A percentile compares a stretch with the other conserved stretches of the same genome.
Evolutionary conservation across 2,113 vertebrate species (phyloP).

Genomic region (Leptobrachium ailaonicum): DNA sequence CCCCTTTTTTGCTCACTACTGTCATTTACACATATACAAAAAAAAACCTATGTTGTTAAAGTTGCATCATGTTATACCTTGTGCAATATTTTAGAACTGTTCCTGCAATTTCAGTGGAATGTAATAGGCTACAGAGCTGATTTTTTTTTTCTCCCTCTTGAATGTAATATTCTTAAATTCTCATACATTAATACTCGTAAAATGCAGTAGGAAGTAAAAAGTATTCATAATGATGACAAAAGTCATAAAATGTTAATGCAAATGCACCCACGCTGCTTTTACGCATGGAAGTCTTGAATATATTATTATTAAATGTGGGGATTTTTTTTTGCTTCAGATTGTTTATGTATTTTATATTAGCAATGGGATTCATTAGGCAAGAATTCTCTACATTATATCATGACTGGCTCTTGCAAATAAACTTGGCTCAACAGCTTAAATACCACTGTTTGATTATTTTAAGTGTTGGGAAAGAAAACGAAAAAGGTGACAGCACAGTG

Average conservation of each 20-base stretch:
- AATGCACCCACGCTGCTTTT: neutral
- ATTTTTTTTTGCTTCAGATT: neutral
- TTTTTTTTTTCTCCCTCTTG: neutral
- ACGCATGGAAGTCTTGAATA: neutral
- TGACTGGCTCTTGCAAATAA: neutral
- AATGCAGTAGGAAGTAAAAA: neutral
- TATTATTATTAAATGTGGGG: neutral
- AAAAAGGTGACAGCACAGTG: too few relatives aligned
- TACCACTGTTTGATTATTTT: neutral
- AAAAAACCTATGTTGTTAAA: too few relatives aligned
- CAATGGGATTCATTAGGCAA: neutral
- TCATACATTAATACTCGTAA: neutral
- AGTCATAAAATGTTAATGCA: neutral
- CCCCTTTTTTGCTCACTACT: too few relatives aligned
- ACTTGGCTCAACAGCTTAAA: neutral
- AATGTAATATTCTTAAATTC: neutral
- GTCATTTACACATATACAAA: too few relatives aligned
- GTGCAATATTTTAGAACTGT: too few relatives aligned
- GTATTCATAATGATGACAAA: neutral
- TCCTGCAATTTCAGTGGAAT: too few relatives aligned
- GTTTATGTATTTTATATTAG: neutral
- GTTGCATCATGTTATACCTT: too few relatives aligned
- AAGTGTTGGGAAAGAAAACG: neutral
- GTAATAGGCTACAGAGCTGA: too few relatives aligned
- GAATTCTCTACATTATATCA: neutral